These are phyloP conservation scores for Eremobia ochroleuca DNA, from an alignment of 2,888 invertebrate genomes.

Conservation along the genomic window DNA sequence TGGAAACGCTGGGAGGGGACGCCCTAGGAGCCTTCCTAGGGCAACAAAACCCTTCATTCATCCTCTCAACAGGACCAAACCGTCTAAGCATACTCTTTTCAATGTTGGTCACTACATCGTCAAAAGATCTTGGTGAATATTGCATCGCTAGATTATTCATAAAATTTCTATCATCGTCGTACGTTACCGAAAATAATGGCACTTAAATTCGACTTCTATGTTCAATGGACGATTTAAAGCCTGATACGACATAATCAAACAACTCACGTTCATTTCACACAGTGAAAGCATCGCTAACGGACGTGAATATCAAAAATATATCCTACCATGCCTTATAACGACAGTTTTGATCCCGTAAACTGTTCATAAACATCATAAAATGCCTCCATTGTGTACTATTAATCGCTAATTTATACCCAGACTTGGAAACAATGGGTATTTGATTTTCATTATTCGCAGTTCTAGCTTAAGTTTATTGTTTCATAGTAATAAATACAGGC, in stretches of 20 bases:
- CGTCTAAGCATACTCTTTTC: no score
- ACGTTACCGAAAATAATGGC: neutral
- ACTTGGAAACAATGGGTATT: slow-evolving; percentile 64
- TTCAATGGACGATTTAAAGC: slow-evolving; percentile 1
- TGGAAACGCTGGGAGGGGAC: no score
- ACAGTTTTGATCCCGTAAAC: slow-evolving; percentile 55
- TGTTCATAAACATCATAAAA: slow-evolving; percentile 51
- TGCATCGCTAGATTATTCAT: neutral
- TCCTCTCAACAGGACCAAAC: no score
- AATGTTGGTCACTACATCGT: no score
- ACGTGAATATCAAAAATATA: slow-evolving; percentile 31
- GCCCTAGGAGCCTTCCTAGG: no score
- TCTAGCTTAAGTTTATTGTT: slow-evolving; percentile 63
- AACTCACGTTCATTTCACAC: slow-evolving; percentile 43
- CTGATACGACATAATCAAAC: slow-evolving; percentile 1
- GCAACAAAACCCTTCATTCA: no score
- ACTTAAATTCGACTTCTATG: no score
- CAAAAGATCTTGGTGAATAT: neutral
- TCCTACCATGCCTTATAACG: slow-evolving; percentile 28
- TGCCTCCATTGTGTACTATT: slow-evolving; percentile 46
- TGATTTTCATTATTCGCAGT: slow-evolving; percentile 67
- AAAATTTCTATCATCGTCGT: neutral
- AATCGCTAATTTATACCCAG: slow-evolving; percentile 60
- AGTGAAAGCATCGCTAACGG: neutral
- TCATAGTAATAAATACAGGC: slow-evolving; percentile 61